Percentiles rank a stretch among this genome's conserved stretches.
phyloP scores from a whole-genome alignment of 2,888 invertebrate species.

The Metalampra italica region DNA sequence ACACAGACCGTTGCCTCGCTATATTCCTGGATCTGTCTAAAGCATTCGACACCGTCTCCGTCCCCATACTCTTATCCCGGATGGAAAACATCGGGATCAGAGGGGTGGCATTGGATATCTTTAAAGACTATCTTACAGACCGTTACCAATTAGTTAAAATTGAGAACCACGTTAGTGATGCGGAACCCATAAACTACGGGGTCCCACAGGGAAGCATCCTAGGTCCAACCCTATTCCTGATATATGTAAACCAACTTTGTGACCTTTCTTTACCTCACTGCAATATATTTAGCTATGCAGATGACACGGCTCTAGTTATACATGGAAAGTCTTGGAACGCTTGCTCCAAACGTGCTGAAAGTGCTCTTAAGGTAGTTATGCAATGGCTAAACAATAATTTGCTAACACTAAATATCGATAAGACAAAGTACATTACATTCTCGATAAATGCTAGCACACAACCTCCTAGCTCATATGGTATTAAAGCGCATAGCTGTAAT shows the following conservation, averaged over 20 bases:
- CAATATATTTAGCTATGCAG: neutral
- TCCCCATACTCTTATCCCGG: neutral
- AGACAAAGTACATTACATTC: neutral
- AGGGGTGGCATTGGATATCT: neutral
- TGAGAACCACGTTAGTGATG: neutral
- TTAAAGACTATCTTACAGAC: neutral
- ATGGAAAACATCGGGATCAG: neutral
- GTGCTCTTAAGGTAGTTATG: neutral
- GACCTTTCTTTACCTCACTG: neutral
- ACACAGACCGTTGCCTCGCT: conserved; percentile 3
- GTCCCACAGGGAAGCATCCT: neutral
- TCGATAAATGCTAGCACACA: neutral
- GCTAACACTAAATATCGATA: neutral
- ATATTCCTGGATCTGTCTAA: conserved; percentile 12
- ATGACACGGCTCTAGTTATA: neutral
- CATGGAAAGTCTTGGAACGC: neutral
- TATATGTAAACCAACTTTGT: neutral
- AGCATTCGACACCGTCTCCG: conserved; percentile 11
- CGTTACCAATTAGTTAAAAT: neutral
- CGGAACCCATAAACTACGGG: neutral
- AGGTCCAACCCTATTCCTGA: neutral
- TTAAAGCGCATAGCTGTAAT: neutral
- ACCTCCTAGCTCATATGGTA: neutral
- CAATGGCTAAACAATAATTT: neutral
- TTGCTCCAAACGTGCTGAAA: neutral